These are phyloP conservation scores for Heliangelus exortis DNA, from an alignment of 2,797 vertebrate species.

Conservation along the genomic window DNA sequence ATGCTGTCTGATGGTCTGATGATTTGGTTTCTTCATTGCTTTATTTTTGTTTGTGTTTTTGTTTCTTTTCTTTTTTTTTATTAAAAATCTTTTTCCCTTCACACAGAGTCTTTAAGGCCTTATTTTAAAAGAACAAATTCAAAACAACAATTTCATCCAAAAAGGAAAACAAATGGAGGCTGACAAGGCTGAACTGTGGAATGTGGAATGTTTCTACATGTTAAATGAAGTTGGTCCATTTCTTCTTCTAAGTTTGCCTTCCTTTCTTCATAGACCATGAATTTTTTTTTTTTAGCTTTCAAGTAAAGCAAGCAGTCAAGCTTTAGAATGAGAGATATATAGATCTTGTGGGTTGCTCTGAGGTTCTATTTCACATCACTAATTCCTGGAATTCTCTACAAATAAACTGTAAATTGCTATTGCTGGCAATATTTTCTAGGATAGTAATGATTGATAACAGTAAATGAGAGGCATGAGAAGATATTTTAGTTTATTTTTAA, in stretches of 20 bases:
- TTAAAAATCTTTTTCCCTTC: neutral
- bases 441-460: neutral
- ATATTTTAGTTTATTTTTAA: neutral
- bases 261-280: neutral
- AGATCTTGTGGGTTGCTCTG: neutral
- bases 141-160: neutral
- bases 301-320: neutral
- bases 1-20: neutral
- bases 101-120: rapidly evolving
- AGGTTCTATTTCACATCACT: neutral
- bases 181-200: neutral
- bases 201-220: neutral
- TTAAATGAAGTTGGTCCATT: neutral
- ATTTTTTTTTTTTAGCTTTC: neutral
- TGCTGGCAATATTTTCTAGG: neutral
- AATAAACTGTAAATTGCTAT: neutral
- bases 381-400: neutral
- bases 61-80: too few species aligned
- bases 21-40: neutral
- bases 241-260: neutral
- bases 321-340: neutral
- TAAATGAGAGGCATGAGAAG: neutral
- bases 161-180: neutral
- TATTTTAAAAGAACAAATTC: neutral
- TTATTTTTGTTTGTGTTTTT: neutral